Base-by-base conservation (phyloP, 2,888 invertebrate species). In the Camptogramma bilineatum region DNA sequence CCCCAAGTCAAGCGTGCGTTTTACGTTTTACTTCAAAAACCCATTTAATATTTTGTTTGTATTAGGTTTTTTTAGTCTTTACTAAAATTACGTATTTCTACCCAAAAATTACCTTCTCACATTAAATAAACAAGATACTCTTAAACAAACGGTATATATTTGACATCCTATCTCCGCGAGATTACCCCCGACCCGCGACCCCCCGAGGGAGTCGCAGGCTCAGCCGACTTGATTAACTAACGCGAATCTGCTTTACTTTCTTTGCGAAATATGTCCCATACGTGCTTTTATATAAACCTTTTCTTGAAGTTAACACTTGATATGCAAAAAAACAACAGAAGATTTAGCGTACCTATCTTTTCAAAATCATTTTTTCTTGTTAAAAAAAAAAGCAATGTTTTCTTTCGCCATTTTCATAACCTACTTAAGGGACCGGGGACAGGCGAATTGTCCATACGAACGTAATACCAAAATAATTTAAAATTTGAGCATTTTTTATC, bases 201-300 rank as follows among this genome's bases (percentile, higher is more conserved):
- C 28, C 53, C 13, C 46, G 24, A 28, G 54, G 28, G 54, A 46
- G 4, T 9, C 17, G 54, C 17, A 10, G 28, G 54, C 46, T 54
- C 19, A 34, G 19, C 47, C 9, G 48, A 47, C n/a, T 50, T 57
- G 56, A 57, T 57, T 57, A 57, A 50, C 56, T 21, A 21, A 21
- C 21, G 21, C 18, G 50, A 57, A 56, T 56, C 31, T 56, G 31
- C 8, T 18, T 47, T 18, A 19, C 19, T 47, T 47, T 47, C 28
- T 28, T n/a, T 28, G 7, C 46, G 18, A 47, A 47, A 47, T 18
- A 47, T 47, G 46, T 47, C 52, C 34, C 34, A 39, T 2, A 39
- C n/a, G 39, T 39, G 13, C 34, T 52, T 34, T 52, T 39, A 13
- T 39, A 8, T 28, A 28, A 39, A 39, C 34, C 13, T 13, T 39